Percentiles rank a stretch among this genome's conserved stretches.
phyloP scores from a whole-genome alignment of 2,113 vertebrate genomes.

The Pycnonotus jocosus region DNA sequence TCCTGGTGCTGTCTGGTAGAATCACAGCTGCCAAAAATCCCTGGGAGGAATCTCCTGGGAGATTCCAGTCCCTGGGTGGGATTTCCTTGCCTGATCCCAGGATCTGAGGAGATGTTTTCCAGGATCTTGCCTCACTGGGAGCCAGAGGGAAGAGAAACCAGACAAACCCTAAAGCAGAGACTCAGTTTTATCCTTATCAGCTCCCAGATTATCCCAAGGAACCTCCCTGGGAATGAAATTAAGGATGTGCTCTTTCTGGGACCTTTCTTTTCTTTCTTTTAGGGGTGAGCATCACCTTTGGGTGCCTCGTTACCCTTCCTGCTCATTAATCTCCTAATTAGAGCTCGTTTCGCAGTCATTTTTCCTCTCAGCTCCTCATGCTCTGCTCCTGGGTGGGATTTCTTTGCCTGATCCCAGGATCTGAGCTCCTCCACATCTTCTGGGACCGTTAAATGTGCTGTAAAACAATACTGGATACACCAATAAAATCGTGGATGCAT shows the following conservation, averaged over 20 bases:
- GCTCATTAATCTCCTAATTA: too few species aligned
- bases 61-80: too few species aligned
- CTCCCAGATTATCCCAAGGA: background rate
- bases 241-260: background rate
- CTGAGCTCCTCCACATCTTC: background rate
- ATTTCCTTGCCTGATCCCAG: too few species aligned
- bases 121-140: background rate
- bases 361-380: too few species aligned
- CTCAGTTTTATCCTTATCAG: accelerated
- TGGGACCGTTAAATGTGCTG: background rate
- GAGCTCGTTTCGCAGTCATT: too few species aligned
- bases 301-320: too few species aligned
- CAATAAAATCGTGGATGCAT: background rate
- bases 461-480: background rate
- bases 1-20: background rate
- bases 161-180: background rate
- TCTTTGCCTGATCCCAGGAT: background rate
- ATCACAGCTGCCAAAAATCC: background rate
- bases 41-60: background rate
- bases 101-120: background rate
- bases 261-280: too few species aligned
- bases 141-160: background rate
- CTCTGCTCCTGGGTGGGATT: background rate
- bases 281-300: too few species aligned
- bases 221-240: background rate